Evolutionary conservation across 2,888 invertebrate genomes (phyloP).

Genomic region (Conomelus anceps): DNA sequence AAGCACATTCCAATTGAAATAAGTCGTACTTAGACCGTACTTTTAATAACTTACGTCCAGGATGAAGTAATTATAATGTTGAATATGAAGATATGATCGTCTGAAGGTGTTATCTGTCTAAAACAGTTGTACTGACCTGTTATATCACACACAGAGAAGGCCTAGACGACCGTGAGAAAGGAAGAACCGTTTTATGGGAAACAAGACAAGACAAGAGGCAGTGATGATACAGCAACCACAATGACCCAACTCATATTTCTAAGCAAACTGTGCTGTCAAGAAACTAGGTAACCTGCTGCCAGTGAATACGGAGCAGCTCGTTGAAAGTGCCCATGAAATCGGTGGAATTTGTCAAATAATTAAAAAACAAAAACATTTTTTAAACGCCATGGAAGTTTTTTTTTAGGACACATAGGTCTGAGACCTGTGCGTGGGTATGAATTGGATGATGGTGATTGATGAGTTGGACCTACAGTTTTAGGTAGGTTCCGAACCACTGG

Average conservation of each 20-base stretch:
- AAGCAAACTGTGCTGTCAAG: background rate
- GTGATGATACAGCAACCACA: background rate
- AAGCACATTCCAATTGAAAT: too few relatives aligned
- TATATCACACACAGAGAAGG: background rate
- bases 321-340: too few relatives aligned
- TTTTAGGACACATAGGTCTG: too few relatives aligned
- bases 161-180: background rate
- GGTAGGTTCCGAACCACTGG: too few relatives aligned
- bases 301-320: too few relatives aligned
- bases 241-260: background rate
- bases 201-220: too few relatives aligned
- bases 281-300: background rate
- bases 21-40: too few relatives aligned
- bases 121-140: background rate
- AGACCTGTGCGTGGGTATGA: too few relatives aligned
- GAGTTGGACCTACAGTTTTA: too few relatives aligned
- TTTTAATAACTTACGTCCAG: background rate
- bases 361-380: too few relatives aligned
- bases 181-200: background rate
- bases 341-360: background rate
- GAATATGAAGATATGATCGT: background rate
- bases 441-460: too few relatives aligned
- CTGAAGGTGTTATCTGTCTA: background rate
- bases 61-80: background rate
- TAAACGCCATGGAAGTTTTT: too few relatives aligned